Evolutionary conservation across 2,797 vertebrate species (phyloP).

Genomic region (Pipistrellus nathusii): DNA sequence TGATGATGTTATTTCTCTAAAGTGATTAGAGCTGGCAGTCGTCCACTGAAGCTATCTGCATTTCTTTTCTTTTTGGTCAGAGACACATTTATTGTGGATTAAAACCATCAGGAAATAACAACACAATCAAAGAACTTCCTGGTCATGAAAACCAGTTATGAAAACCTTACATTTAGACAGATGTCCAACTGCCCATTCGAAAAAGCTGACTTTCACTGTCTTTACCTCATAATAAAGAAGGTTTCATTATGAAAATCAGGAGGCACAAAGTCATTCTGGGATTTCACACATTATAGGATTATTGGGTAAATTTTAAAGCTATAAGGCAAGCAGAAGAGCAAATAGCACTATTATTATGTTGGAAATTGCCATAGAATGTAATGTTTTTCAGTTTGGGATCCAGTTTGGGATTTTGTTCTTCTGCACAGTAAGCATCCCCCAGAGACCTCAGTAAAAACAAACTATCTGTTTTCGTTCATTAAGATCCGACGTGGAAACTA

Average conservation of each 20-base stretch:
- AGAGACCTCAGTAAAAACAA: constrained; percentile 12
- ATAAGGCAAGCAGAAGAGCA: not conserved
- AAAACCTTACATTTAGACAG: constrained; percentile 48
- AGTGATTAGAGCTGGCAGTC: not conserved
- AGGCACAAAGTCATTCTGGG: not conserved
- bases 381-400: not conserved
- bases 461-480: constrained; percentile 11
- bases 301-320: not conserved
- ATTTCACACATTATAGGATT: constrained; percentile 15
- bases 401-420: not conserved
- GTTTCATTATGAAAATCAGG: constrained; percentile 28
- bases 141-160: not conserved
- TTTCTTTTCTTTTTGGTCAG: not conserved
- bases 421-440: not conserved
- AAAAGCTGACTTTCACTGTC: constrained; percentile 21
- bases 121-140: constrained; percentile 45
- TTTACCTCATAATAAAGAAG: not conserved
- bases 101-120: constrained; percentile 30
- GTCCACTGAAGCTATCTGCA: not conserved
- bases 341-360: not conserved
- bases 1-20: constrained; percentile 44
- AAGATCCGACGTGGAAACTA: not conserved
- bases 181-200: not conserved
- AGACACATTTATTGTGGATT: constrained; percentile 1
- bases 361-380: not conserved